Evolutionary conservation across 2,888 invertebrate genomes (phyloP).

Genomic region (Cataglyphis livida): DNA sequence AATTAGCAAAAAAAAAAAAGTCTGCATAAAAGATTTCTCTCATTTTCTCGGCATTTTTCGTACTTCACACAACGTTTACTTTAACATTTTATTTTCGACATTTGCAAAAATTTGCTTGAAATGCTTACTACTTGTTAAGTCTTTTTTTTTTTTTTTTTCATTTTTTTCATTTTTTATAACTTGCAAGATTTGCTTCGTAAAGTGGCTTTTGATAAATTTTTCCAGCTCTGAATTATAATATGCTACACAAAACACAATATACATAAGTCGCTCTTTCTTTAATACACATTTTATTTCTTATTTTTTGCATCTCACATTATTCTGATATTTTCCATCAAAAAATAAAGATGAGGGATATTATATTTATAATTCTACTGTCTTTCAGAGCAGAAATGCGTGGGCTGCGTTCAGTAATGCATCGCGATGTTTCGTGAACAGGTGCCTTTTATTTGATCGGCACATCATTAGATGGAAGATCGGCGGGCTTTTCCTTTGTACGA

Average conservation of each 20-base stretch:
- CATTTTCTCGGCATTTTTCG: not conserved
- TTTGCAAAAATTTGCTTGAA: not conserved
- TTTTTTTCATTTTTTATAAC: not conserved
- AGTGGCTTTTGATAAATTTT: not conserved
- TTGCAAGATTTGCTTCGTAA: not conserved
- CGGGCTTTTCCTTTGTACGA: constrained; percentile 20
- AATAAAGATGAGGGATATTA: not conserved
- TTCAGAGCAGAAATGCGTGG: not conserved
- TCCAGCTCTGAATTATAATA: constrained; percentile 9
- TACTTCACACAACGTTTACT: not conserved
- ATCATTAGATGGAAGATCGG: constrained; percentile 23
- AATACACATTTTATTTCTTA: not conserved
- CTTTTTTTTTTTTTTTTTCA: too few relatives aligned
- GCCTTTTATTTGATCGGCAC: constrained; percentile 17
- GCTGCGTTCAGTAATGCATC: not conserved
- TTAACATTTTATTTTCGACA: not conserved
- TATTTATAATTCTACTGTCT: not conserved
- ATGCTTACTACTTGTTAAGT: not conserved
- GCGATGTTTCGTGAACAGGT: constrained; percentile 13
- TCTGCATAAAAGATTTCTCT: not conserved
- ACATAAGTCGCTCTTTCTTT: not conserved
- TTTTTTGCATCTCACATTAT: not conserved
- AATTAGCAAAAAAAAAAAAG: not conserved
- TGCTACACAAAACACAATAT: not conserved
- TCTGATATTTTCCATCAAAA: not conserved